Evolutionary conservation across 2,113 vertebrate genomes (phyloP).

Genomic region (Antigone vipio): DNA sequence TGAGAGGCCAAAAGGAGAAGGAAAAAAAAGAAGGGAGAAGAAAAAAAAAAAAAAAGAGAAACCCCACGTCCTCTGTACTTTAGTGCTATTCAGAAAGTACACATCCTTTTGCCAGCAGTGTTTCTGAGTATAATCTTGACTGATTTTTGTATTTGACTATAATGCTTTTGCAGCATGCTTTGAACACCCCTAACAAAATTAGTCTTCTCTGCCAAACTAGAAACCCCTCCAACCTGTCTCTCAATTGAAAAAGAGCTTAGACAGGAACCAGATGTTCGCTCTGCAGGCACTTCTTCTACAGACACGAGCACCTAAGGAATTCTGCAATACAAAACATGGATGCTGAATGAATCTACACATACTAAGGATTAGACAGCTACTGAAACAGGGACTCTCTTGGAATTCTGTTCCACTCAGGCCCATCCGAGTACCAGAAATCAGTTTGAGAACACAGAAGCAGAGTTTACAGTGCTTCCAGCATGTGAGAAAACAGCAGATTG

Average conservation of each 20-base stretch:
- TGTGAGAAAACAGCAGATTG: not conserved
- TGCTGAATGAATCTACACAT: conserved; percentile 26
- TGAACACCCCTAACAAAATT: not conserved
- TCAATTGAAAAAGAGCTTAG: conserved; percentile 50
- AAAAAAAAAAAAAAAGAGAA: not conserved
- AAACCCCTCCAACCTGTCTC: conserved; percentile 27
- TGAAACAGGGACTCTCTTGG: not conserved
- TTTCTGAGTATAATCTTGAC: not conserved
- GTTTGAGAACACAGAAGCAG: not conserved
- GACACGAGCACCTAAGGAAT: conserved; percentile 50
- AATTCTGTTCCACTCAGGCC: not conserved
- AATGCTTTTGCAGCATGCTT: not conserved
- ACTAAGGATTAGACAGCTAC: not conserved
- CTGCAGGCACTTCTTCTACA: conserved; percentile 34
- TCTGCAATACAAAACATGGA: conserved; percentile 47
- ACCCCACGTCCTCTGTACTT: not conserved
- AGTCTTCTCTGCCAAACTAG: not conserved
- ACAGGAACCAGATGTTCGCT: conserved; percentile 27
- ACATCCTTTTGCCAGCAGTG: not conserved
- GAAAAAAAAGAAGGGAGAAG: not conserved
- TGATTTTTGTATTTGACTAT: not conserved
- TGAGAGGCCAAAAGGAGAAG: not conserved
- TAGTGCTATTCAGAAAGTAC: not conserved
- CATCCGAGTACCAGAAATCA: not conserved
- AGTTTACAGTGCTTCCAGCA: not conserved